These are phyloP conservation scores for Adoxophyes honmai DNA, from an alignment of 1,140 invertebrate species.

Conservation along the genomic window DNA sequence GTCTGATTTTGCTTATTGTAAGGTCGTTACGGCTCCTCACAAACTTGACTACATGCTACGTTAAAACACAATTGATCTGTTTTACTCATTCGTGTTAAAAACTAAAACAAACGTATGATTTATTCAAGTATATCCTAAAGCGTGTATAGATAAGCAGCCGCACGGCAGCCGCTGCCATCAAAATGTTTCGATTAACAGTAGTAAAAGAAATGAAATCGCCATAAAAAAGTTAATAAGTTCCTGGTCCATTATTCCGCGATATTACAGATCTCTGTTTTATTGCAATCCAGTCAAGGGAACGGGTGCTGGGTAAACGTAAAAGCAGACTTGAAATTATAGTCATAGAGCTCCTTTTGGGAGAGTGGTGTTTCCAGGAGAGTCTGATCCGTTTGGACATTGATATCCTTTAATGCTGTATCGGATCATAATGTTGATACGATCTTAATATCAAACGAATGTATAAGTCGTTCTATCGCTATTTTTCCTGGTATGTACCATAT, in stretches of 20 bases:
- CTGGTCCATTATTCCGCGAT: neutral
- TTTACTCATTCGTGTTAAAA: no score
- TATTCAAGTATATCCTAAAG: no score
- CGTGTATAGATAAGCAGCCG: neutral
- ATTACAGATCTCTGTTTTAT: slow-evolving; percentile 4
- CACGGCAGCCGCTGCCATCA: no score
- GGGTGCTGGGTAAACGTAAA: neutral
- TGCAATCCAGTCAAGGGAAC: neutral
- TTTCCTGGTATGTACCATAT: no score
- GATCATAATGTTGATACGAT: neutral
- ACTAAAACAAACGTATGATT: no score
- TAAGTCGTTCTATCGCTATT: no score
- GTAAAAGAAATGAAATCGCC: no score
- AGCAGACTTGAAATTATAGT: neutral
- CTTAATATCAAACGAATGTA: neutral
- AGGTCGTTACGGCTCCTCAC: no score
- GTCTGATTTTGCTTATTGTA: no score
- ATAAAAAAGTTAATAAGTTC: neutral
- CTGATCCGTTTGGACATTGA: slow-evolving; percentile 3
- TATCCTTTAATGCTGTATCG: neutral
- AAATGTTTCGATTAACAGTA: no score
- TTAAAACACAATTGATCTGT: no score
- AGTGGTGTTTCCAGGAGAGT: neutral
- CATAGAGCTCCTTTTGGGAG: neutral
- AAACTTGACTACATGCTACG: no score